phyloP scores from a whole-genome alignment of 37 sponge, comb jelly and placozoan genomes.

The Chondrosia reniformis region DNA sequence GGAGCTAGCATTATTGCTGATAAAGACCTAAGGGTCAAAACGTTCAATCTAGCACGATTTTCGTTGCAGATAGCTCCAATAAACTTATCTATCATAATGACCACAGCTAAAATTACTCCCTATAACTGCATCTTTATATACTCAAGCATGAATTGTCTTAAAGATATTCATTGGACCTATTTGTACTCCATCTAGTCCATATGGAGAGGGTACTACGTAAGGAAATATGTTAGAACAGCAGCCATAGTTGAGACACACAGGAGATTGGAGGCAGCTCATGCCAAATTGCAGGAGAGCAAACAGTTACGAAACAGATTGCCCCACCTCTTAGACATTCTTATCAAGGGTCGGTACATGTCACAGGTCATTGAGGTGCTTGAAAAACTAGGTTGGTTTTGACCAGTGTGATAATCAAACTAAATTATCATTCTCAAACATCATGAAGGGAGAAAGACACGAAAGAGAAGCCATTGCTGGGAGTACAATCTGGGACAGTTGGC shows the following conservation, averaged over 20 bases:
- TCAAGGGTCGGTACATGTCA: slow-evolving; percentile 52
- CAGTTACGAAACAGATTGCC: slow-evolving; percentile 28
- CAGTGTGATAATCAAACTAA: neutral
- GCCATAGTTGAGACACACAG: slow-evolving; percentile 10
- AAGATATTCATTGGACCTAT: neutral
- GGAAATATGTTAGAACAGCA: neutral
- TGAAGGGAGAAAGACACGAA: neutral
- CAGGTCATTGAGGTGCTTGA: slow-evolving; percentile 36
- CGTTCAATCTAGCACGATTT: too few relatives aligned
- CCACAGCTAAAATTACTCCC: too few relatives aligned
- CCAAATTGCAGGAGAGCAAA: slow-evolving; percentile 15
- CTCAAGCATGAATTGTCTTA: too few relatives aligned
- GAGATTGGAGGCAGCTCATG: slow-evolving; percentile 32
- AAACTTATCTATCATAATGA: too few relatives aligned
- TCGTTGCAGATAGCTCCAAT: too few relatives aligned
- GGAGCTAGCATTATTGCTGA: too few relatives aligned
- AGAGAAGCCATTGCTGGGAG: neutral
- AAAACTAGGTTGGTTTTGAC: slow-evolving; percentile 40
- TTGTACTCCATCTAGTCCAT: neutral
- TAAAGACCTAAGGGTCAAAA: too few relatives aligned
- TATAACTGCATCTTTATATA: too few relatives aligned
- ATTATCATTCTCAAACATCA: too few relatives aligned
- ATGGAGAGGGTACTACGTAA: slow-evolving; percentile 33
- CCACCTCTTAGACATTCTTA: slow-evolving; percentile 26
- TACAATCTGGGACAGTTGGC: too few relatives aligned